Conservation (phyloP, 2,113 vertebrate species). For the Merops nubicus region DNA sequence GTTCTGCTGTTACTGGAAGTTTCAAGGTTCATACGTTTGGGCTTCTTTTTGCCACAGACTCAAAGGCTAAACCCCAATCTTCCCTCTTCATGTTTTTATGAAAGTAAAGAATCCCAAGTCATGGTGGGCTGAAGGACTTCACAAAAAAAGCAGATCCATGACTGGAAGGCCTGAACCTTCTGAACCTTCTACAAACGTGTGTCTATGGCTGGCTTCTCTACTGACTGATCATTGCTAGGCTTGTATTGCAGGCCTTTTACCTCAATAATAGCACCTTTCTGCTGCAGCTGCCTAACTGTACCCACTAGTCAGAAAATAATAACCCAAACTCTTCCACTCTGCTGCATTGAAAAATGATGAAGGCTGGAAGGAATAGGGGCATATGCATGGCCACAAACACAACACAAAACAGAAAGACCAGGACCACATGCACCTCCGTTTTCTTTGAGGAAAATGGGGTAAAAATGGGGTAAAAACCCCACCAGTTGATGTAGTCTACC, state of each 20-base stretch:
- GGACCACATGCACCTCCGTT: neutral
- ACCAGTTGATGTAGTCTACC: too few species aligned
- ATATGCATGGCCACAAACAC: accelerated
- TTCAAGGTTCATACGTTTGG: neutral
- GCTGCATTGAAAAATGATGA: neutral
- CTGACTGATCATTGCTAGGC: neutral
- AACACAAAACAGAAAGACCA: neutral
- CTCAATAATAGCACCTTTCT: neutral
- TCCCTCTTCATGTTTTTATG: neutral
- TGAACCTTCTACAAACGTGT: neutral
- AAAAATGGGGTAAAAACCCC: too few species aligned
- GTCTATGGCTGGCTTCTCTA: neutral
- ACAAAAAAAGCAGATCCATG: neutral
- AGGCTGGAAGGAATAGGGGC: neutral
- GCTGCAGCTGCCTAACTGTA: neutral
- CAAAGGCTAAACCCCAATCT: neutral
- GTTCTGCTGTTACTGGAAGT: neutral
- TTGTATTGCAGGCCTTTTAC: neutral
- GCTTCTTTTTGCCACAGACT: neutral
- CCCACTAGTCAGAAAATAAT: neutral
- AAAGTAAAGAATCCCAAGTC: neutral
- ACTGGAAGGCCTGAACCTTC: neutral
- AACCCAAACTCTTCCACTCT: neutral
- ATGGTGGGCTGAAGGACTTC: neutral
- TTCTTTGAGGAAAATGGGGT: accelerated